Evolutionary conservation across 2,888 invertebrate genomes (phyloP), one percentile per base, ranked within the genome.

Genomic region (Drosophila mimica): DNA sequence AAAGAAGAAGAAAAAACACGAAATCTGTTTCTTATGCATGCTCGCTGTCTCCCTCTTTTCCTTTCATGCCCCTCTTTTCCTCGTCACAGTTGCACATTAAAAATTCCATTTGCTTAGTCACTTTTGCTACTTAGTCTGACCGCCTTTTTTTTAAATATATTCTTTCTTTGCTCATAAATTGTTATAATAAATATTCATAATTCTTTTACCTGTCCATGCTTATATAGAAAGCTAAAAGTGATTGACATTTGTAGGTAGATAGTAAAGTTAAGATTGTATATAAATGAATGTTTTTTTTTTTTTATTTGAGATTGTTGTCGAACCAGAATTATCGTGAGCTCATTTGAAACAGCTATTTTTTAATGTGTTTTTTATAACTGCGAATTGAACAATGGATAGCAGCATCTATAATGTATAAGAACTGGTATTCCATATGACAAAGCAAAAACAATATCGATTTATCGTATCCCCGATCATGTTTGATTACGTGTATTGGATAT

Each of bases 251-350:
- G 48, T 51, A 33, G 31, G 8, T 60, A 52, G 33, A 13, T 36
- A 20, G 20, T 20, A 4, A 20, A 20, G 1, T 13, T 4, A 17
- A 64, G 49, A 69, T 67, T 8, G 28, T 30, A 53, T 49, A 49
- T 15, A n/a, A 11, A n/a, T 54, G 34, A 17, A 52, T 54, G 34
- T 20, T 56, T 53, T 36, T 28, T 30, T 30, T 17, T 9, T 57
- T 5, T 48, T 30, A 65, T 79, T 15, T 36, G 85, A 84, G 84
- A 84, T 88, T 86, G 84, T 88, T 63, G 84, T 88, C 84, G 77
- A 70, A 70, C 89, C 71, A 62, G 46, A 56, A 54, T 25, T 52
- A 38, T 28, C 28, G 49, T 67, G 64, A 70, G 74, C 81, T 81
- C 74, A 79, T 79, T 79, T 74, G 67, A 70, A 43, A 61, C 46